These are phyloP conservation scores for Hemibagrus wyckioides DNA, from an alignment of 2,113 vertebrate species.

Conservation along the genomic window DNA sequence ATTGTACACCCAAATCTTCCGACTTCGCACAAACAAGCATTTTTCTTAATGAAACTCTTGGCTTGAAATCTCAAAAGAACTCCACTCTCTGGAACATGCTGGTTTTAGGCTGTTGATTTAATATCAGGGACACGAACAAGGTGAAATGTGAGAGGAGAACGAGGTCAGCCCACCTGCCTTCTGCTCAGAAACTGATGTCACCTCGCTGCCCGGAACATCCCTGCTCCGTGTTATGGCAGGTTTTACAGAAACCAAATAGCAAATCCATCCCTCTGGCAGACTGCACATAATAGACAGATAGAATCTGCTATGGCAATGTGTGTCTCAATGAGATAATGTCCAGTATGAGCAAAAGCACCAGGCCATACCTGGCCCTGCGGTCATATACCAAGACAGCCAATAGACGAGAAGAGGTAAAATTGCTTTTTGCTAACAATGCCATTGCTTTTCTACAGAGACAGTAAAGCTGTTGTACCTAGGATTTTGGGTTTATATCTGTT, in stretches of 20 bases:
- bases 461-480: neutral
- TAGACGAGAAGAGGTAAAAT: neutral
- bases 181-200: constrained; percentile 69
- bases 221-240: constrained; percentile 69
- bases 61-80: neutral
- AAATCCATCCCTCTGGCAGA: constrained; percentile 56
- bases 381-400: constrained; percentile 21
- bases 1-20: constrained; percentile 2
- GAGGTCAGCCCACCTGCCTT: constrained; percentile 62
- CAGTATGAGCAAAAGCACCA: constrained; percentile 60
- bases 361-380: constrained; percentile 33
- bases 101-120: neutral
- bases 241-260: constrained; percentile 68
- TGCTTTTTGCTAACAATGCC: constrained; percentile 11
- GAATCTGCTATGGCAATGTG: constrained; percentile 71
- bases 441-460: neutral
- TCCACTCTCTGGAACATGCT: neutral
- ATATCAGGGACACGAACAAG: neutral
- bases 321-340: constrained; percentile 71
- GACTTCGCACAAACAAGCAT: constrained; percentile 3
- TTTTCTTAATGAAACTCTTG: constrained; percentile 16
- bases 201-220: constrained; percentile 68
- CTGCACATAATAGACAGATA: constrained; percentile 71
- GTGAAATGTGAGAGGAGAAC: constrained; percentile 4
- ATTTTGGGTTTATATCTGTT: neutral